These are phyloP conservation scores for Malacosoma neustria DNA, from an alignment of 2,888 invertebrate genomes.

Conservation along the genomic window DNA sequence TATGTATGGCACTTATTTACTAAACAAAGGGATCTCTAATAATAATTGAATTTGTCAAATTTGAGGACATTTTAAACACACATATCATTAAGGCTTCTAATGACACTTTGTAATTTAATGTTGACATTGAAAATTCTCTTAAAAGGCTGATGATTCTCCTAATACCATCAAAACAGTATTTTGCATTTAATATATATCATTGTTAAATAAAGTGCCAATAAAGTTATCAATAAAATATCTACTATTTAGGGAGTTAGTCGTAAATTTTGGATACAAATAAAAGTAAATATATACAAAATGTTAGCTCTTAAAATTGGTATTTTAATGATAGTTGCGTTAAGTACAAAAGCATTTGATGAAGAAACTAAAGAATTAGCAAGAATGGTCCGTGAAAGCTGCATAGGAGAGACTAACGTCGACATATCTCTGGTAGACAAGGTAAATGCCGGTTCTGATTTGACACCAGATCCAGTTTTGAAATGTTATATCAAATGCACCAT, in stretches of 20 bases:
- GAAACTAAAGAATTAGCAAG: slow-evolving; percentile 56
- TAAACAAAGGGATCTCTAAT: no score
- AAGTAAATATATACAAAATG: neutral
- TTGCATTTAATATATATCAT: no score
- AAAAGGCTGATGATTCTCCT: neutral
- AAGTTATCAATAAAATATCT: no score
- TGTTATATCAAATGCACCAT: slow-evolving; percentile 62
- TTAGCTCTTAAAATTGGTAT: slow-evolving; percentile 11
- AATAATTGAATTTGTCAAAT: no score
- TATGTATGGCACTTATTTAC: no score
- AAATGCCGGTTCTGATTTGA: slow-evolving; percentile 43
- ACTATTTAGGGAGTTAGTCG: no score
- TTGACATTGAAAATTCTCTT: neutral
- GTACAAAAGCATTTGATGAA: slow-evolving; percentile 28
- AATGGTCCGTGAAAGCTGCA: slow-evolving; percentile 53
- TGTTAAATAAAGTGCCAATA: no score
- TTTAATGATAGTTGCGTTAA: slow-evolving; percentile 7
- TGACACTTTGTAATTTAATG: neutral
- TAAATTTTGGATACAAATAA: no score
- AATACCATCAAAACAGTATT: neutral
- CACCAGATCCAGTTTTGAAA: slow-evolving; percentile 42
- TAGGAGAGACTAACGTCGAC: slow-evolving; percentile 46
- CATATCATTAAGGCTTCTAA: no score
- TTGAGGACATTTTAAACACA: no score
- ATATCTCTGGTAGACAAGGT: slow-evolving; percentile 35